phyloP scores from a whole-genome alignment of 2,888 invertebrate genomes.

The Drosophila monieri region DNA sequence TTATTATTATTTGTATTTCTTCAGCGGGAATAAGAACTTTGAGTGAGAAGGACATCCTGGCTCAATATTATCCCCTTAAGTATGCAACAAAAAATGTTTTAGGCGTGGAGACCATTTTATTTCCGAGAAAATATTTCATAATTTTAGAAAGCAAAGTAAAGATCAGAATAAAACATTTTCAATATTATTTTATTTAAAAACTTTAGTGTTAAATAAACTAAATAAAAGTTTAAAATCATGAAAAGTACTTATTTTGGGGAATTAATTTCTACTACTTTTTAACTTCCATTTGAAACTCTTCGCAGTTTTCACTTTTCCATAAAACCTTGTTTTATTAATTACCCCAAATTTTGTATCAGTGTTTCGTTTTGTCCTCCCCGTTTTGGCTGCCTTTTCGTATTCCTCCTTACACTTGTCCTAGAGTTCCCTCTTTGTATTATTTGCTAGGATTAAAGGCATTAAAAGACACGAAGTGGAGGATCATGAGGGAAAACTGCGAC shows the following conservation, averaged over 20 bases:
- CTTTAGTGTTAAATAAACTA: too few relatives aligned
- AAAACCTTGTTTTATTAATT: not conserved
- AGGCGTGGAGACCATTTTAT: not conserved
- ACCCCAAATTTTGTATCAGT: not conserved
- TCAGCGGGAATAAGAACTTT: not conserved
- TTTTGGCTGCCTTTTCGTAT: slow-evolving; percentile 19
- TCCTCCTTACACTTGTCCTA: slow-evolving; percentile 67
- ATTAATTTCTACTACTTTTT: not conserved
- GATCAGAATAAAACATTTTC: too few relatives aligned
- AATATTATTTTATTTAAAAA: too few relatives aligned
- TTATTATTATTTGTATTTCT: not conserved
- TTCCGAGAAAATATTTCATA: not conserved
- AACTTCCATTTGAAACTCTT: too few relatives aligned
- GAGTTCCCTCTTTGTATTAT: slow-evolving; percentile 61
- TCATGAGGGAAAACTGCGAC: slow-evolving; percentile 29
- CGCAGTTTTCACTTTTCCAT: too few relatives aligned
- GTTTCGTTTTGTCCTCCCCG: slow-evolving; percentile 16
- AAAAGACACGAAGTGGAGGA: slow-evolving; percentile 59
- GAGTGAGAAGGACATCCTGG: not conserved
- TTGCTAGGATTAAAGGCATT: slow-evolving; percentile 80
- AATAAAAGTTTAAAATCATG: too few relatives aligned
- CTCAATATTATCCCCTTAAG: not conserved
- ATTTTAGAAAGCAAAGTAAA: too few relatives aligned
- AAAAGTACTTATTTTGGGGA: not conserved
- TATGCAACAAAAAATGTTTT: not conserved